These are phyloP conservation scores for Euwallacea similis DNA, from an alignment of 1,140 invertebrate genomes.

Conservation along the genomic window DNA sequence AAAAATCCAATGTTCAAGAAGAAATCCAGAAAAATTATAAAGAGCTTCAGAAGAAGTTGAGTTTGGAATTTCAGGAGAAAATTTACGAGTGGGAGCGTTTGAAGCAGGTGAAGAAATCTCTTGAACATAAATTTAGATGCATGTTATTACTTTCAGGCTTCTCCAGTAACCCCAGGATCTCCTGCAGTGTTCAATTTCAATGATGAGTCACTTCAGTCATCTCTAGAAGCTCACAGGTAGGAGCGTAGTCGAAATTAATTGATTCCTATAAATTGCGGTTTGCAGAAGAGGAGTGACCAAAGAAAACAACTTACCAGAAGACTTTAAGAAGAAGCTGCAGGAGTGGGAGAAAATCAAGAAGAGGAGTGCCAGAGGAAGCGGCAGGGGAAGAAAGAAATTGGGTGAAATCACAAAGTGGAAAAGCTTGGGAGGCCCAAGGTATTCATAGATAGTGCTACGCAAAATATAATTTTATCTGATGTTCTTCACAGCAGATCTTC, in stretches of 20 bases:
- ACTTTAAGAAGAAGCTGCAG: conserved; percentile 79
- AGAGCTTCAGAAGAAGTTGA: conserved; percentile 68
- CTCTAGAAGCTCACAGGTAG: conserved; percentile 47
- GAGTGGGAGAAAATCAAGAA: conserved; percentile 84
- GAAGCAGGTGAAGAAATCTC: conserved; percentile 45
- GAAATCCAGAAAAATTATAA: conserved; percentile 65
- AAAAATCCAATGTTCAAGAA: conserved; percentile 42
- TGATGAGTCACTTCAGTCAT: conserved; percentile 46
- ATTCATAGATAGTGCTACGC: neutral
- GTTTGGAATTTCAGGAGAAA: conserved; percentile 72
- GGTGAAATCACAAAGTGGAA: conserved; percentile 75
- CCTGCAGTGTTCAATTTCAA: conserved; percentile 29
- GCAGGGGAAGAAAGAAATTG: conserved; percentile 58
- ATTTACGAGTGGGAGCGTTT: conserved; percentile 71
- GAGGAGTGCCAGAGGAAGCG: conserved; percentile 67
- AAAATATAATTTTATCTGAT: neutral
- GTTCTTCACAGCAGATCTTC: conserved; percentile 31
- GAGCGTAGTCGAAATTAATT: neutral
- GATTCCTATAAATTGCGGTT: neutral
- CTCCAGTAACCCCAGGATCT: conserved; percentile 34
- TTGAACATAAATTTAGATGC: neutral
- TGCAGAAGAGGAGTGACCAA: conserved; percentile 35
- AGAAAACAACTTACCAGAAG: conserved; percentile 71
- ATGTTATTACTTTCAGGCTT: conserved; percentile 35
- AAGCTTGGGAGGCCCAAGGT: conserved; percentile 54